Evolutionary conservation across 2,113 vertebrate species (phyloP).

Genomic region (Coregonus clupeaformis): DNA sequence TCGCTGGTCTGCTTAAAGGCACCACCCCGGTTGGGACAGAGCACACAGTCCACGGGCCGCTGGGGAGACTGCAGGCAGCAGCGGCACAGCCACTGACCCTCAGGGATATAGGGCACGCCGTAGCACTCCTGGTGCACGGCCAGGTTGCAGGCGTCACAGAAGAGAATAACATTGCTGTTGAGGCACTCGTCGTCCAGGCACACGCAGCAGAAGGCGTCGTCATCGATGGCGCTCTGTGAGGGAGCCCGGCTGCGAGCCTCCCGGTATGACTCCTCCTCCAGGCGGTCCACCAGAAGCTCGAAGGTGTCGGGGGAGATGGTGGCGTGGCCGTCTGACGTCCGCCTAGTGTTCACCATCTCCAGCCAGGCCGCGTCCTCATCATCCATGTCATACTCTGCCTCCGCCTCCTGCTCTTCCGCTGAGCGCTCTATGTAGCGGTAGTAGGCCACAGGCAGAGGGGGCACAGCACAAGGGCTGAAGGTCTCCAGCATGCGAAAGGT

Average conservation of each 20-base stretch:
- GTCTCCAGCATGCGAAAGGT: constrained; percentile 85
- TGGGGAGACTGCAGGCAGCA: constrained; percentile 95
- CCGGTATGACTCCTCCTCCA: constrained; percentile 92
- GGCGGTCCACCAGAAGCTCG: constrained; percentile 88
- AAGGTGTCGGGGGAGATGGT: constrained; percentile 84
- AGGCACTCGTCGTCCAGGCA: constrained; percentile 98
- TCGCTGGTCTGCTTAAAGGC: constrained; percentile 98
- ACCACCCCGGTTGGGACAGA: constrained; percentile 94
- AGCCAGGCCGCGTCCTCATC: constrained; percentile 95
- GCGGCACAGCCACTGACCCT: constrained; percentile 97
- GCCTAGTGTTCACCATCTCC: constrained; percentile 90
- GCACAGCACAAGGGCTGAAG: constrained; percentile 73
- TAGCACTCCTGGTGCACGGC: constrained; percentile 99
- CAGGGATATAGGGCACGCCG: too few relatives aligned
- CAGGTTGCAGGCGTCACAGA: constrained; percentile 97
- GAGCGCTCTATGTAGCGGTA: constrained; percentile 91
- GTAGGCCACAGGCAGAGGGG: constrained; percentile 82
- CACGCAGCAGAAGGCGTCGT: constrained; percentile 96
- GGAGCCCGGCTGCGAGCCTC: constrained; percentile 85
- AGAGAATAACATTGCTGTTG: constrained; percentile 97
- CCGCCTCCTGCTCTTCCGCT: constrained; percentile 82
- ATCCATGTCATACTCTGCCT: constrained; percentile 97
- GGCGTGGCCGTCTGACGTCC: constrained; percentile 79
- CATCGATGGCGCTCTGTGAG: constrained; percentile 85
- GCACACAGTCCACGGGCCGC: constrained; percentile 90